phyloP scores from a whole-genome alignment of 2,797 vertebrate species.

The Hephaestus fuliginosus region DNA sequence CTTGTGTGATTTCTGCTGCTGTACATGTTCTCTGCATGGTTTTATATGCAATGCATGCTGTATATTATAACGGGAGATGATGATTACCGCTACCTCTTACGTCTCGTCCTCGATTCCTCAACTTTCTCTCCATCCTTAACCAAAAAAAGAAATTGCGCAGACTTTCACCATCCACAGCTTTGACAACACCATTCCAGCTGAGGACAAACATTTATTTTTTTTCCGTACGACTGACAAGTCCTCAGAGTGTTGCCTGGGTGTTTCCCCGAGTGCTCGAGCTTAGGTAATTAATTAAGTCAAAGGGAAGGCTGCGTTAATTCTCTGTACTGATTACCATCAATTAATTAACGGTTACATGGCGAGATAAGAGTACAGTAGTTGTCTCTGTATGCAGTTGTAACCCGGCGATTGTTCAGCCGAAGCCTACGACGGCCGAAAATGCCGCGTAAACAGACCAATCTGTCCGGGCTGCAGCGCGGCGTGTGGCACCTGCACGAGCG shows the following conservation, averaged over 20 bases:
- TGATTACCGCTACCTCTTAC: background rate
- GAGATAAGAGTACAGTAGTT: conserved; percentile 73
- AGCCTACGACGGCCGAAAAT: conserved; percentile 47
- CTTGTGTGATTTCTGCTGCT: background rate
- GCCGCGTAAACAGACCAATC: conserved; percentile 53
- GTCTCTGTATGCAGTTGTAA: conserved; percentile 58
- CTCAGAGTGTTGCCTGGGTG: background rate
- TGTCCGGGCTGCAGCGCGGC: conserved; percentile 43
- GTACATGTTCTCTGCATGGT: background rate
- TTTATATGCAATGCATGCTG: background rate
- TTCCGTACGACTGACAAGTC: background rate
- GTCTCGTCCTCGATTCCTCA: background rate
- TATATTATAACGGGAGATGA: background rate
- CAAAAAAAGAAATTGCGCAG: background rate
- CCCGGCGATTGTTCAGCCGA: conserved; percentile 51
- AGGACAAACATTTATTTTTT: conserved; percentile 40
- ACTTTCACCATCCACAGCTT: conserved; percentile 2
- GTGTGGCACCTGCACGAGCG: conserved; percentile 21
- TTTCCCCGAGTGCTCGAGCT: conserved; percentile 55
- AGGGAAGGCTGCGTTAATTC: conserved; percentile 70
- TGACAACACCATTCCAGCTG: background rate
- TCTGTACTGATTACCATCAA: conserved; percentile 81
- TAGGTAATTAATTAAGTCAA: conserved; percentile 79
- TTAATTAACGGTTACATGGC: conserved; percentile 80
- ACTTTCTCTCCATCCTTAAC: background rate